Percentiles rank a stretch among this genome's conserved stretches.
These are phyloP conservation scores for Chloroceryle aenea DNA, from an alignment of 2,113 vertebrate genomes.

Conservation along the genomic window DNA sequence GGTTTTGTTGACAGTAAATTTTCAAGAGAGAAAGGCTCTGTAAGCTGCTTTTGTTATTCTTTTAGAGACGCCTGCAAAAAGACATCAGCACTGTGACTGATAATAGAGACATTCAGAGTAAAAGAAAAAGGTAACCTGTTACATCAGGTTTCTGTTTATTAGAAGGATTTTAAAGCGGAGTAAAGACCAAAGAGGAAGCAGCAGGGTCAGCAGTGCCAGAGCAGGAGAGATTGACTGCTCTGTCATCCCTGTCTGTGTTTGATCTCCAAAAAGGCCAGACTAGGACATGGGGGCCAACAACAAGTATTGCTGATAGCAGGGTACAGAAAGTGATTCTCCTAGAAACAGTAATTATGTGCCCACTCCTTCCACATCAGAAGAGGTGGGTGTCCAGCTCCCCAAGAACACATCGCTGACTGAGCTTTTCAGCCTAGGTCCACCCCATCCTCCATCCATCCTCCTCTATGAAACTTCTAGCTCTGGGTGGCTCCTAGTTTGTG, in stretches of 20 bases:
- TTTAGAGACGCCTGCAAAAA: neutral
- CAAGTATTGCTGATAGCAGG: neutral
- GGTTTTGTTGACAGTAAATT: neutral
- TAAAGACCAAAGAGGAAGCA: neutral
- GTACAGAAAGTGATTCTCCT: neutral
- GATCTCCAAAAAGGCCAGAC: neutral
- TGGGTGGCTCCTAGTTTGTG: neutral
- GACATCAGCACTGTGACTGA: neutral
- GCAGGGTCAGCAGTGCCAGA: neutral
- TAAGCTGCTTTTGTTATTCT: neutral
- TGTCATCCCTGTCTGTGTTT: neutral
- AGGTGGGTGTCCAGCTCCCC: neutral
- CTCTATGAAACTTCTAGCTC: neutral
- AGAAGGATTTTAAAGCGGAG: neutral
- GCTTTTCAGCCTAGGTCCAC: neutral
- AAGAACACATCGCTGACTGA: rapidly evolving
- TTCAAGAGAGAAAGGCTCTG: neutral
- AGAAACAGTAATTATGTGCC: neutral
- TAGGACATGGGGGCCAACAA: neutral
- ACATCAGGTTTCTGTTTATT: neutral
- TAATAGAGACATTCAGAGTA: neutral
- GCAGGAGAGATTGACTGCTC: neutral
- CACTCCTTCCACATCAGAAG: neutral
- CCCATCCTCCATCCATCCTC: neutral
- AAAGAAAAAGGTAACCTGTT: neutral